These are phyloP conservation scores for Euura saliciscinereae DNA, from an alignment of 1,140 invertebrate genomes.

Conservation along the genomic window DNA sequence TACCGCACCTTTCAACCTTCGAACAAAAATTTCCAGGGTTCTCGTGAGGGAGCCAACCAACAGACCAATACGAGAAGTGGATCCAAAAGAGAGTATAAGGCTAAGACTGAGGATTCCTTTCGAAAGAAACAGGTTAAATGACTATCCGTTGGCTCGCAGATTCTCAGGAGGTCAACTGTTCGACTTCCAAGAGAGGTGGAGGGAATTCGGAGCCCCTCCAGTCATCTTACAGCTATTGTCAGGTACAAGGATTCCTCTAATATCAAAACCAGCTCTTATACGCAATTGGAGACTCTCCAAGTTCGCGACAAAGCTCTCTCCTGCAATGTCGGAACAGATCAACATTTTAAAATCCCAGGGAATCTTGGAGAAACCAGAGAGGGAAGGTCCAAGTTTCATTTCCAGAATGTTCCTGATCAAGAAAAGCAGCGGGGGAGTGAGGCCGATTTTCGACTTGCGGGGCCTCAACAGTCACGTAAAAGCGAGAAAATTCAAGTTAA, in stretches of 20 bases:
- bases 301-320: conserved; percentile 23
- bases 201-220: conserved; percentile 22
- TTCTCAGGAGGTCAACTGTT: conserved; percentile 31
- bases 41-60: neutral
- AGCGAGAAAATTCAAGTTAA: conserved; percentile 26
- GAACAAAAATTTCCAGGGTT: neutral
- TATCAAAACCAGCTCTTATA: conserved; percentile 30
- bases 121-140: conserved; percentile 19
- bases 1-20: neutral
- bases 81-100: conserved; percentile 8
- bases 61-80: neutral
- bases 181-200: conserved; percentile 28
- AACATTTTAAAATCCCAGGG: conserved; percentile 15
- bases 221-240: conserved; percentile 33
- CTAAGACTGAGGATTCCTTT: conserved; percentile 22
- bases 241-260: conserved; percentile 34
- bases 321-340: conserved; percentile 18
- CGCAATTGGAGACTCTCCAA: conserved; percentile 20
- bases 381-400: conserved; percentile 27
- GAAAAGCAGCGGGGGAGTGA: conserved; percentile 11
- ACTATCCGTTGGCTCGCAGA: conserved; percentile 6
- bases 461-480: conserved; percentile 28
- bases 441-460: conserved; percentile 33
- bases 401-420: conserved; percentile 33
- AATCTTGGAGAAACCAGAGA: conserved; percentile 27